Conservation (phyloP, 1,140 invertebrate genomes). For the Sminthurinus signatus region DNA sequence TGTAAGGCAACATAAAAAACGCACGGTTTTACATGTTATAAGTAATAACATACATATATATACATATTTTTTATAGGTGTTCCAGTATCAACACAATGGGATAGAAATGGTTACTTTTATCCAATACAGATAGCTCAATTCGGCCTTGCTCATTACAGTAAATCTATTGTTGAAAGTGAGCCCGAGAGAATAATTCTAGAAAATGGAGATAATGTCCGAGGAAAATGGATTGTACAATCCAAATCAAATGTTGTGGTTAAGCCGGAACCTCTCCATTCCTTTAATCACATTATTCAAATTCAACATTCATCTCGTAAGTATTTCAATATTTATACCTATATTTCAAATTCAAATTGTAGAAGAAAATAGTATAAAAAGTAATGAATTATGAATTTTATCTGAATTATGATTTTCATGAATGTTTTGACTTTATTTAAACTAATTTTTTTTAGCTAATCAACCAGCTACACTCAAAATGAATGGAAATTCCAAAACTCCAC, state of each 20-base stretch:
- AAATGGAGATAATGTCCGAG: constrained; percentile 61
- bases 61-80: constrained; percentile 54
- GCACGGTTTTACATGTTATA: no score
- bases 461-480: not conserved
- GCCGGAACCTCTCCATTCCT: constrained; percentile 10
- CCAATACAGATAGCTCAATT: constrained; percentile 98
- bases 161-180: constrained; percentile 75
- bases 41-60: no score
- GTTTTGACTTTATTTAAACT: no score
- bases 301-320: constrained; percentile 1
- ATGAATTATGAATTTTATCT: not conserved
- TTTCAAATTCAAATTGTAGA: no score
- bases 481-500: constrained; percentile 11
- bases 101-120: constrained; percentile 78
- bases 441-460: constrained; percentile 3
- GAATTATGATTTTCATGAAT: not conserved
- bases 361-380: not conserved
- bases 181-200: constrained; percentile 62
- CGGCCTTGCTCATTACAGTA: constrained; percentile 93
- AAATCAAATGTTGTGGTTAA: constrained; percentile 8
- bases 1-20: no score
- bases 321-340: no score
- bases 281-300: constrained; percentile 39
- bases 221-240: constrained; percentile 38
- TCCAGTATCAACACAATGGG: constrained; percentile 91